phyloP scores from a whole-genome alignment of 2,797 vertebrate species.

The Yasuhikotakia modesta region DNA sequence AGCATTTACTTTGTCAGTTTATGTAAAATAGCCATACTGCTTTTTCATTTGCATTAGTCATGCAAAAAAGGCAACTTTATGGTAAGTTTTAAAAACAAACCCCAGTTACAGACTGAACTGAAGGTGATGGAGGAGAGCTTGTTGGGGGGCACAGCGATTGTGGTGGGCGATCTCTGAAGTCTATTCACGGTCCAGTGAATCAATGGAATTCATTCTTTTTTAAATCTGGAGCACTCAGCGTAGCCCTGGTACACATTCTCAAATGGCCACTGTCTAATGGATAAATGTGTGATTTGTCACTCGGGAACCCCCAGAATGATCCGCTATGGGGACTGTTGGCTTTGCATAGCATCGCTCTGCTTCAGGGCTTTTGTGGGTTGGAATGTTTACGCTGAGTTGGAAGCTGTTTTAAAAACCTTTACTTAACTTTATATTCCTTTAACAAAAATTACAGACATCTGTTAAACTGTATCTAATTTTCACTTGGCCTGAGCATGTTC shows the following conservation, averaged over 20 bases:
- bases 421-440: conserved; percentile 44
- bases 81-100: neutral
- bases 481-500: conserved; percentile 39
- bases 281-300: conserved; percentile 76
- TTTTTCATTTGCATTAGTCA: neutral
- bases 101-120: neutral
- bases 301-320: conserved; percentile 69
- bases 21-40: neutral
- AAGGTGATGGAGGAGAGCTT: conserved; percentile 4
- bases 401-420: conserved; percentile 49
- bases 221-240: conserved; percentile 45
- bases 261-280: conserved; percentile 57
- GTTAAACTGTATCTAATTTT: conserved; percentile 55
- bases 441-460: conserved; percentile 44
- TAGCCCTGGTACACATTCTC: conserved; percentile 52
- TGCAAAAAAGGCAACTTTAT: neutral
- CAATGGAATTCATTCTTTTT: conserved; percentile 78
- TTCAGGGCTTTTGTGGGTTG: conserved; percentile 33
- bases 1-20: neutral
- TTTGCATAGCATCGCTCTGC: neutral
- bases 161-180: conserved; percentile 67
- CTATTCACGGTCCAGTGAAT: conserved; percentile 77
- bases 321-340: conserved; percentile 10
- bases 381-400: conserved; percentile 41
- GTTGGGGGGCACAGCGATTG: conserved; percentile 1